These are phyloP conservation scores for Cartodere bifasciata DNA, from an alignment of 2,888 invertebrate species.

Conservation along the genomic window DNA sequence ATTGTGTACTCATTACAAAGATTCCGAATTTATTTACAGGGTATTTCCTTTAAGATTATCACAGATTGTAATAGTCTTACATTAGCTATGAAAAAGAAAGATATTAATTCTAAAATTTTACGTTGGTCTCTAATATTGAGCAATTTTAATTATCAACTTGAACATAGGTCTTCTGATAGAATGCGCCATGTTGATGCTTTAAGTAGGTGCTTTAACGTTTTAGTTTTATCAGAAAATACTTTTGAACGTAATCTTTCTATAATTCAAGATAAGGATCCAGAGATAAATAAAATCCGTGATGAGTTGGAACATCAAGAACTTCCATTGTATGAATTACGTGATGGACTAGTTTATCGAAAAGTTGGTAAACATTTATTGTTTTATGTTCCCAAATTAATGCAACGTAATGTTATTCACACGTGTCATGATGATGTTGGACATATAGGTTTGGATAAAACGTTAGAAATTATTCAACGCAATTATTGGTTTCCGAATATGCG, in stretches of 20 bases:
- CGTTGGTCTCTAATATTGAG: conserved; percentile 21
- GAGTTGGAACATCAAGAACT: conserved; percentile 14
- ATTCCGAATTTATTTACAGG: conserved; percentile 22
- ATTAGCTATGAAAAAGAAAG: conserved; percentile 20
- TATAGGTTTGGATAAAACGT: conserved; percentile 20
- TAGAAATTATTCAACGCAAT: conserved; percentile 16
- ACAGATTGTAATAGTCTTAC: conserved; percentile 23
- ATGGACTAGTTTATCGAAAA: conserved; percentile 18
- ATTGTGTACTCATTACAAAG: conserved; percentile 19
- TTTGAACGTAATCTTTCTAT: conserved; percentile 17
- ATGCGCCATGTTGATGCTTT: conserved; percentile 26
- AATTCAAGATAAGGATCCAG: conserved; percentile 15
- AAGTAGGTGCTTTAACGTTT: conserved; percentile 16
- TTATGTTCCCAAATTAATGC: conserved; percentile 18
- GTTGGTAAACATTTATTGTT: conserved; percentile 10
- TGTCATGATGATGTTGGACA: conserved; percentile 21
- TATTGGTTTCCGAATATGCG: conserved; percentile 25
- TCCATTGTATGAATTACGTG: conserved; percentile 13
- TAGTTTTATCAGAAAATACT: conserved; percentile 17
- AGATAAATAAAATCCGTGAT: conserved; percentile 15
- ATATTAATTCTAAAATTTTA: conserved; percentile 22
- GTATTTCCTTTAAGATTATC: conserved; percentile 20
- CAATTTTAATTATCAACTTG: conserved; percentile 16
- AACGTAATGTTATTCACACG: conserved; percentile 7
- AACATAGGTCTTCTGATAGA: conserved; percentile 13